These are phyloP conservation scores for Cremastinae sp. DNA, from an alignment of 2,888 invertebrate genomes.

Conservation along the genomic window DNA sequence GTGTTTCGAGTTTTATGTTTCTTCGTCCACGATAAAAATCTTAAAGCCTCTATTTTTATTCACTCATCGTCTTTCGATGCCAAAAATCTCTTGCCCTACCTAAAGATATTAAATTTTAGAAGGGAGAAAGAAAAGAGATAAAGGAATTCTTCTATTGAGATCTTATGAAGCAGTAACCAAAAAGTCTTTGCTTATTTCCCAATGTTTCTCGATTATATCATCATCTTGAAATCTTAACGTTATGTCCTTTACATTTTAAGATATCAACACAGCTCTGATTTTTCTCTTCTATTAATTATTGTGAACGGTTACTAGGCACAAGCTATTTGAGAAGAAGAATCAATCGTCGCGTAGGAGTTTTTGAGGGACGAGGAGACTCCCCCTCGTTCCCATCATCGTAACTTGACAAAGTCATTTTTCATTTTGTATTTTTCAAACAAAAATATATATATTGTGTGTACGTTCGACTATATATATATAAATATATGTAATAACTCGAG, in stretches of 20 bases:
- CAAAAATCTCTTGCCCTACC: not conserved
- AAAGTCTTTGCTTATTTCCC: constrained; percentile 8
- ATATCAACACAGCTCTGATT: constrained; percentile 58
- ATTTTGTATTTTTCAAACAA: constrained; percentile 38
- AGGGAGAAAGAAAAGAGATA: constrained; percentile 28
- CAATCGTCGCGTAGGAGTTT: constrained; percentile 29
- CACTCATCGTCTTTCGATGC: not conserved
- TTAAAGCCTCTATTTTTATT: constrained; percentile 42
- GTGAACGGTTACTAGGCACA: constrained; percentile 57
- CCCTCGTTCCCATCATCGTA: constrained; percentile 48
- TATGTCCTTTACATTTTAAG: constrained; percentile 48
- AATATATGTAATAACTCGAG: constrained; percentile 54
- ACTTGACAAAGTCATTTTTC: constrained; percentile 33
- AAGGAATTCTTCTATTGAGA: constrained; percentile 13
- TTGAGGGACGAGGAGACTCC: not conserved
- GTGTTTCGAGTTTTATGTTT: constrained; percentile 6
- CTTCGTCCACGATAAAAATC: constrained; percentile 23
- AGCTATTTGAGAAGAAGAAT: constrained; percentile 41
- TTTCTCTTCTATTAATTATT: constrained; percentile 22
- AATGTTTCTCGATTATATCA: constrained; percentile 45
- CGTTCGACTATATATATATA: constrained; percentile 6
- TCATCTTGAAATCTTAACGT: constrained; percentile 8
- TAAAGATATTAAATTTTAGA: not conserved
- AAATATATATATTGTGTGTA: constrained; percentile 43
- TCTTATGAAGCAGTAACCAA: constrained; percentile 44